Base-by-base conservation (phyloP, 2,797 vertebrate genomes). In the Trachurus trachurus region DNA sequence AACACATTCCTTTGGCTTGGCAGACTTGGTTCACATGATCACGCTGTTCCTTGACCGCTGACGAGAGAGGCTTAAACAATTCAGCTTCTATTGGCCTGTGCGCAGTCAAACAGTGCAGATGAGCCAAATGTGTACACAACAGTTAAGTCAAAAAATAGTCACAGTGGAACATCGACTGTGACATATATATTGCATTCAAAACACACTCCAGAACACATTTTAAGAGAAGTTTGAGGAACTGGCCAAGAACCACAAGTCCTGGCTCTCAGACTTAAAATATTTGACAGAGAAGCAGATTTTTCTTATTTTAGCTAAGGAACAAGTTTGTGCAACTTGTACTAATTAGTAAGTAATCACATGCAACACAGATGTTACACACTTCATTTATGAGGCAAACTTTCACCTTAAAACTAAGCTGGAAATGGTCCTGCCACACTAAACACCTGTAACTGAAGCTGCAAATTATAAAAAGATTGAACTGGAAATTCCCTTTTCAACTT, bases 1-100 rank as follows among this genome's bases (percentile, higher is more conserved):
- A 94, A 95, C 94, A 94, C 95, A 96, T 96, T 96, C 94, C 91
- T 94, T 86, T 88, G 85, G 85, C 90, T 81, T 88, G 92, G 93
- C 88, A 87, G 88, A 82, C 90, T 92, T 60, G 74, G 86, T 93
- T 94, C 92, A 92, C 94, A 95, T 94, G 94, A 95, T 90, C 82
- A 82, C 75, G 87, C 82, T 74, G 88, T 78, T 91, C 82, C 81
- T 88, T 93, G 84, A 83, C 92, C 78, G 61, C 90, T 77, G 85
- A 86, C 58, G 63, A 83, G 83, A 71, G 61, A 29, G 66, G 71
- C 85, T 88, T 45, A 80, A 91, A 94, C 88, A 94, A 94, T 90
- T 91, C 81, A 90, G 82, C 60, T 39, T 58, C 59, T 47, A 62
- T 45, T 66, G 71, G 72, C 71, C 57, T 79, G n/a, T 66, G 58